Evolutionary conservation across 2,797 vertebrate species (phyloP), one percentile per base, ranked within the genome.

Genomic region (Microcaecilia unicolor): DNA sequence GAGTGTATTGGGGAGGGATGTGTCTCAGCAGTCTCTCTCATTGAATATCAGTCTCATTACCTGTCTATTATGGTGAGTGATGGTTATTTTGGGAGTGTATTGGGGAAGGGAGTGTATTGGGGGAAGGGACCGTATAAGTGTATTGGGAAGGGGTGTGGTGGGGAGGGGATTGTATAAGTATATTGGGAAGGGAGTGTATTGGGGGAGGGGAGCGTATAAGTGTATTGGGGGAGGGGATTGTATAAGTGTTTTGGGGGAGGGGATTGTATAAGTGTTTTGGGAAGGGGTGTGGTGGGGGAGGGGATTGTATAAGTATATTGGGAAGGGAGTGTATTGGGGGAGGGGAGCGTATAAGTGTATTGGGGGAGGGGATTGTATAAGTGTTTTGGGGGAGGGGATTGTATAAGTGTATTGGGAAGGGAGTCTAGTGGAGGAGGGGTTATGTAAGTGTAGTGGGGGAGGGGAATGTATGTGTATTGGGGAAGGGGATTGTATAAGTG

Each of bases 51-150:
- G n/a, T n/a, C n/a, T n/a, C n/a, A n/a, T n/a, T n/a, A n/a, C n/a
- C n/a, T n/a, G n/a, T n/a, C n/a, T n/a, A n/a, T n/a, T n/a, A n/a
- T n/a, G 59, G 55, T 68, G 70, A 61, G 48, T 72, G 58, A 63
- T 40, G 56, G 58, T 70, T 73, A 51, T 70, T 21, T 31, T 59
- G 78, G 71, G 67, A 66, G 44, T 37, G 63, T 68, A 66, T 70
- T 71, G 67, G 66, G 53, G 65, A 55, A 38, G 64, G 51, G 39
- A 62, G 10, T 50, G 72, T 4, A 59, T 53, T 64, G 61, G 63
- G 8, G 15, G 19, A 8, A 22, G n/a, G 22, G 4, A 20, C 3
- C 22, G 8, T 11, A 18, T 28, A 8, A 28, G 12, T 23, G 11
- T 10, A 7, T 8, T 20, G 19, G 8, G 8, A 5, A 20, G 8